Percentiles rank a stretch among this genome's conserved stretches.
These are phyloP conservation scores for Pristiophorus japonicus DNA, from an alignment of 2,113 vertebrate genomes.

Conservation along the genomic window DNA sequence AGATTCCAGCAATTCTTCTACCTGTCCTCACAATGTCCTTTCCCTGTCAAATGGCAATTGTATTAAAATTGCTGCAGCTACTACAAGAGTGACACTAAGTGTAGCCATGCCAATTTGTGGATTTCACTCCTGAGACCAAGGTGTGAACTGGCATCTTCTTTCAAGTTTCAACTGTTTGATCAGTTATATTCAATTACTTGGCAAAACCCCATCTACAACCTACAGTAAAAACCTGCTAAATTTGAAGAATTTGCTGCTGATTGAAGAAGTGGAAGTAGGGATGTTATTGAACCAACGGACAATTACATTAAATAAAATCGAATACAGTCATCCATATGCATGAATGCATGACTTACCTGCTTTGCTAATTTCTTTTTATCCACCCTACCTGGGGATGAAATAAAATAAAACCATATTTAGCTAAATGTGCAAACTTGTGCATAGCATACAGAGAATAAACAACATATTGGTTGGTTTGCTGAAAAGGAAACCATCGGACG, in stretches of 20 bases:
- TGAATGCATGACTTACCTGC: conserved; percentile 47
- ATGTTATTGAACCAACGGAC: background rate
- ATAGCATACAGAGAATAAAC: background rate
- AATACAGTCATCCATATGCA: background rate
- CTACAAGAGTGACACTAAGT: too few relatives aligned
- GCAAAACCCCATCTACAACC: background rate
- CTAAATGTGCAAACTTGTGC: background rate
- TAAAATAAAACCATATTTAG: background rate
- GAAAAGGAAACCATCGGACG: background rate
- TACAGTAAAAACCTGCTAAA: background rate
- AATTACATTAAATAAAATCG: background rate
- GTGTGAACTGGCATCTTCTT: background rate
- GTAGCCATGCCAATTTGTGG: background rate
- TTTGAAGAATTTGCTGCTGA: conserved; percentile 4
- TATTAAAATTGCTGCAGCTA: too few relatives aligned
- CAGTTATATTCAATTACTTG: background rate
- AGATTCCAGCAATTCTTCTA: background rate
- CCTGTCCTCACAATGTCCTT: background rate
- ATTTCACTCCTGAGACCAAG: background rate
- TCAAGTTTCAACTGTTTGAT: background rate
- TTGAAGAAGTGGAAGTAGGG: background rate
- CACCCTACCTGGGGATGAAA: conserved; percentile 52
- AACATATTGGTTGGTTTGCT: background rate
- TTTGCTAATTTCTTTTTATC: conserved; percentile 51
- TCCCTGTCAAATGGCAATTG: background rate